Percentiles rank a stretch among this genome's conserved stretches.
phyloP scores from a whole-genome alignment of 2,113 vertebrate genomes.

The Amblyopsis rosae region DNA sequence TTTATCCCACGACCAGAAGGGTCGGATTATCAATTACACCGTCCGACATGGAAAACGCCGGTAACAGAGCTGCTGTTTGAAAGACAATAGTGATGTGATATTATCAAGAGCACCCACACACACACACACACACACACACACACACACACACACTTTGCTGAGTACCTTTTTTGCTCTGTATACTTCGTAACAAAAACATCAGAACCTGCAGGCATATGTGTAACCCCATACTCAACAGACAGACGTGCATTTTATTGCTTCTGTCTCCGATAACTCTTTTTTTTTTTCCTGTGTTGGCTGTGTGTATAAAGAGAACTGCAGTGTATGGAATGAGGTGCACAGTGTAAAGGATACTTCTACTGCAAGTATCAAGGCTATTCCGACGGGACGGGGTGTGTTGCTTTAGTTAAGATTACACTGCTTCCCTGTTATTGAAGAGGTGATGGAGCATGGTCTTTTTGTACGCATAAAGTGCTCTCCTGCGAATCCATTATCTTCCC shows the following conservation, averaged over 20 bases:
- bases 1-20: conserved; percentile 42
- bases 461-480: conserved; percentile 15
- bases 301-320: background rate
- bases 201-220: conserved; percentile 1
- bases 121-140: too few species aligned
- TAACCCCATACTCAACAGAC: conserved; percentile 18
- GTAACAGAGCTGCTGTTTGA: conserved; percentile 26
- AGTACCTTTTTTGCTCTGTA: background rate
- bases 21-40: conserved; percentile 51
- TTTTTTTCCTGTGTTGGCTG: background rate
- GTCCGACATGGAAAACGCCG: conserved; percentile 31
- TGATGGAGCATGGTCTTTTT: background rate
- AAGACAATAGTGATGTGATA: conserved; percentile 38
- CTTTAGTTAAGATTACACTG: conserved; percentile 8
- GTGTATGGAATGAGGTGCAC: background rate
- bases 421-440: conserved; percentile 15
- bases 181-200: conserved; percentile 2
- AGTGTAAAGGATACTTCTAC: conserved; percentile 14
- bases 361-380: background rate
- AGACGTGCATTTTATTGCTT: conserved; percentile 16
- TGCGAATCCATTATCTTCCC: conserved; percentile 43
- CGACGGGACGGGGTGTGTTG: background rate
- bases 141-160: too few species aligned
- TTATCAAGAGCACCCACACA: conserved; percentile 9
- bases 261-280: background rate